Conservation (phyloP, 2,888 invertebrate species). For the Eulithis prunata region DNA sequence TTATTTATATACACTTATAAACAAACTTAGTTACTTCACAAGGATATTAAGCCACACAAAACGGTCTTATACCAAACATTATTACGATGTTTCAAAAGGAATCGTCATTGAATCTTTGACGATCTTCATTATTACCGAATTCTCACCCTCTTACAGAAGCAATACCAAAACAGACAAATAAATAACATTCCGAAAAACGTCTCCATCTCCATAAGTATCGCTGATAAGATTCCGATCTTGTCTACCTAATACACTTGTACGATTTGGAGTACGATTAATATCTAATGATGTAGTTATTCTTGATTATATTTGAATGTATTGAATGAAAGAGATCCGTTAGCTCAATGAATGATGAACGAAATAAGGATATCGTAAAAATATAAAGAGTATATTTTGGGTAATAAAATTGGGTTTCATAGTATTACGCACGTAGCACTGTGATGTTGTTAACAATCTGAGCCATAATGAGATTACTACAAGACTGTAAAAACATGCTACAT, state of each 20-base stretch:
- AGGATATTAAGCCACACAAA: too few species aligned
- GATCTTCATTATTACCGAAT: neutral
- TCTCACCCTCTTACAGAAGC: slow-evolving; percentile 2
- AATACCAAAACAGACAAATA: slow-evolving; percentile 21
- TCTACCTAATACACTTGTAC: slow-evolving; percentile 36
- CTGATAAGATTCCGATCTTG: slow-evolving; percentile 42
- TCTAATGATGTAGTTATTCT: slow-evolving; percentile 7
- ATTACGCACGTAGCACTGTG: too few species aligned
- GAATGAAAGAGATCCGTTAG: neutral
- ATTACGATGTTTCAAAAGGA: neutral
- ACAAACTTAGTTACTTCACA: too few species aligned
- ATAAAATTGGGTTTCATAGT: too few species aligned
- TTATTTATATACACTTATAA: too few species aligned
- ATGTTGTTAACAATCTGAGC: too few species aligned
- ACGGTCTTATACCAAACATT: too few species aligned
- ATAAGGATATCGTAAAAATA: too few species aligned
- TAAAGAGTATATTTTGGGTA: too few species aligned
- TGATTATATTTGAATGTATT: neutral
- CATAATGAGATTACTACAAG: too few species aligned
- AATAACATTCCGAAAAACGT: slow-evolving; percentile 32
- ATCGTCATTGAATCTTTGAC: slow-evolving; percentile 4
- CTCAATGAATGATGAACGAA: too few species aligned
- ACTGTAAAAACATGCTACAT: too few species aligned
- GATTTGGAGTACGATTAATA: slow-evolving; percentile 20
- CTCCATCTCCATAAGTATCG: slow-evolving; percentile 38